A percentile compares a stretch with the other conserved stretches of the same genome.
Conservation (phyloP, 2,113 vertebrate genomes). For the Campylomormyrus numenius region DNA sequence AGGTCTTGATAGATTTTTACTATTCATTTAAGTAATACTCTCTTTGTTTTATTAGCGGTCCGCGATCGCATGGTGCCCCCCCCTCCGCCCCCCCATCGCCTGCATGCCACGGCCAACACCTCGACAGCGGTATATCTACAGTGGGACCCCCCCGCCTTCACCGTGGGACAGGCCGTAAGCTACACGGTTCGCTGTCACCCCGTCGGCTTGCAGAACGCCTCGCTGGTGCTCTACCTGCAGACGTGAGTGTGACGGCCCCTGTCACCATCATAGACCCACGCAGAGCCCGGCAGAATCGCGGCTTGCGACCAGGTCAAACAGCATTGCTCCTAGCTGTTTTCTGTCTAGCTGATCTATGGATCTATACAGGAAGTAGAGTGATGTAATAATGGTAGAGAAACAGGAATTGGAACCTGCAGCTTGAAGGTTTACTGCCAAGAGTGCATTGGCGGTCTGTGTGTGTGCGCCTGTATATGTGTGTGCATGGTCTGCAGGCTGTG, state of each 20-base stretch:
- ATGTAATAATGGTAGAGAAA: background rate
- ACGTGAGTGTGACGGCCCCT: constrained; percentile 63
- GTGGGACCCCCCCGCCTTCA: constrained; percentile 84
- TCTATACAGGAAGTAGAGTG: background rate
- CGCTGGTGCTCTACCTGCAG: constrained; percentile 80
- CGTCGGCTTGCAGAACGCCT: constrained; percentile 80
- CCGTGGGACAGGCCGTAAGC: constrained; percentile 71
- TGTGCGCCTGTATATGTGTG: background rate
- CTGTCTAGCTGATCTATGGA: background rate
- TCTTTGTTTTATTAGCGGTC: constrained; percentile 60
- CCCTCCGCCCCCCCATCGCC: constrained; percentile 79
- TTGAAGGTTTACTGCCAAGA: background rate
- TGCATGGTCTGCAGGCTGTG: background rate
- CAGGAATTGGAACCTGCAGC: background rate
- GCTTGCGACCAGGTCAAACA: background rate
- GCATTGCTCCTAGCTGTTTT: background rate
- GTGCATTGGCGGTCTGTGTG: background rate
- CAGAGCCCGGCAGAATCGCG: background rate
- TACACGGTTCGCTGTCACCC: constrained; percentile 88
- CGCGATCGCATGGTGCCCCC: constrained; percentile 78
- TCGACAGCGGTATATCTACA: constrained; percentile 76
- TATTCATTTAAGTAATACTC: background rate
- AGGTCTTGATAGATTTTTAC: background rate
- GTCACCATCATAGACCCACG: background rate
- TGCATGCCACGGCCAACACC: constrained; percentile 72